Conservation (phyloP, 2,888 invertebrate genomes). For the Mantis religiosa region DNA sequence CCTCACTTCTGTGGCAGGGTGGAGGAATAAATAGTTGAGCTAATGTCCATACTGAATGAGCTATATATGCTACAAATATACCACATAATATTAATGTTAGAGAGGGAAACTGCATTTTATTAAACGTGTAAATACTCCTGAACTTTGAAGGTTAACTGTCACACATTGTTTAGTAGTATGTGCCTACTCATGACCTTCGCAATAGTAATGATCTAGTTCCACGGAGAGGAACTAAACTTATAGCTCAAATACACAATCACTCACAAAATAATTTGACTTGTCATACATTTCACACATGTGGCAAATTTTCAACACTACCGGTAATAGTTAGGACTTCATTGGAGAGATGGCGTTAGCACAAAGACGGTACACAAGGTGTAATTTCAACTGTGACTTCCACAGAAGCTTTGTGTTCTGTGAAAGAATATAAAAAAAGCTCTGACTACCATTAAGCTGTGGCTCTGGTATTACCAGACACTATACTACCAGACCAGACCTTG, state of each 20-base stretch:
- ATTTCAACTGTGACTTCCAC: too few species aligned
- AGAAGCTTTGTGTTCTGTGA: too few species aligned
- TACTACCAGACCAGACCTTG: too few species aligned
- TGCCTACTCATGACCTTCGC: too few species aligned
- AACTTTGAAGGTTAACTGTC: not conserved
- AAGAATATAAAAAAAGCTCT: too few species aligned
- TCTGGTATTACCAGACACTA: too few species aligned
- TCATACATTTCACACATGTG: not conserved
- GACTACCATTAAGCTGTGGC: too few species aligned
- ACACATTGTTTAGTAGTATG: not conserved
- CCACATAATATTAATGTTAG: constrained; percentile 46
- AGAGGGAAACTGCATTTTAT: constrained; percentile 29
- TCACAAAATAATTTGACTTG: not conserved
- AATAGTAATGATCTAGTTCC: not conserved
- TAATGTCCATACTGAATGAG: constrained; percentile 72
- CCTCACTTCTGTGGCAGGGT: constrained; percentile 58
- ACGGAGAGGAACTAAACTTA: not conserved
- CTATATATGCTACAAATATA: constrained; percentile 64
- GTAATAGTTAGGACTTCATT: not conserved
- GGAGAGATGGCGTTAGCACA: not conserved
- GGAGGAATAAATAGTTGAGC: constrained; percentile 69
- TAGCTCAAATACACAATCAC: not conserved
- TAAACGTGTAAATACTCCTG: not conserved
- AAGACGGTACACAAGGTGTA: too few species aligned
- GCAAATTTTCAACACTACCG: not conserved